A percentile compares a stretch with the other conserved stretches of the same genome.
These are phyloP conservation scores for Polyploca ridens DNA, from an alignment of 2,888 invertebrate species.

Conservation along the genomic window DNA sequence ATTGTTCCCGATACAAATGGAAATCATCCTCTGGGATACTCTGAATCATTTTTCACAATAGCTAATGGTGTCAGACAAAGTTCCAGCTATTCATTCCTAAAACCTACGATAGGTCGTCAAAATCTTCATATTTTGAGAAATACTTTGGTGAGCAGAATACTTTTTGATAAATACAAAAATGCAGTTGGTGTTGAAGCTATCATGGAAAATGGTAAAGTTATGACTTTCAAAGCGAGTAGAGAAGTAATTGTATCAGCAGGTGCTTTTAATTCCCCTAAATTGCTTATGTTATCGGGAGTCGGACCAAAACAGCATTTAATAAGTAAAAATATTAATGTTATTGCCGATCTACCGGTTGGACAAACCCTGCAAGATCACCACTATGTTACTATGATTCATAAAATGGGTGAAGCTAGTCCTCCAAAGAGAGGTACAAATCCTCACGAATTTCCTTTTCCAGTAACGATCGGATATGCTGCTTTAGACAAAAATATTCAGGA, in stretches of 20 bases:
- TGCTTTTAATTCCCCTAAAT: conserved; percentile 51
- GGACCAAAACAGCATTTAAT: conserved; percentile 50
- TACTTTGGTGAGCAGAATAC: conserved; percentile 43
- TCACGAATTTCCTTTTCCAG: conserved; percentile 47
- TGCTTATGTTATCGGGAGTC: conserved; percentile 60
- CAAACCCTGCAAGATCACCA: conserved; percentile 58
- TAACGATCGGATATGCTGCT: conserved; percentile 48
- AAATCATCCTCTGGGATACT: conserved; percentile 42
- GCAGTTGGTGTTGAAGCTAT: conserved; percentile 48
- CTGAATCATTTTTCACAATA: conserved; percentile 35
- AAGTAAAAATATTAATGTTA: conserved; percentile 39
- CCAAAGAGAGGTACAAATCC: conserved; percentile 33
- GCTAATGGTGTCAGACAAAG: conserved; percentile 43
- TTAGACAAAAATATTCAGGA: conserved; percentile 42
- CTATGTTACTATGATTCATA: conserved; percentile 44
- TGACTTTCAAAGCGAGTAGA: conserved; percentile 35
- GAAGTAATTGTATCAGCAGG: conserved; percentile 60
- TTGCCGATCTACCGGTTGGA: conserved; percentile 51
- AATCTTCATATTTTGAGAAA: conserved; percentile 50
- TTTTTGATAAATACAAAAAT: conserved; percentile 33
- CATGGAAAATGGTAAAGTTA: conserved; percentile 22
- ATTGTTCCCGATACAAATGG: conserved; percentile 47
- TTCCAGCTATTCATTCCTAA: conserved; percentile 43
- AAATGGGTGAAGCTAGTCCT: conserved; percentile 32
- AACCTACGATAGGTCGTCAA: conserved; percentile 31